phyloP scores from a whole-genome alignment of 2,888 invertebrate genomes.

The Neuroscelio doddi region DNA sequence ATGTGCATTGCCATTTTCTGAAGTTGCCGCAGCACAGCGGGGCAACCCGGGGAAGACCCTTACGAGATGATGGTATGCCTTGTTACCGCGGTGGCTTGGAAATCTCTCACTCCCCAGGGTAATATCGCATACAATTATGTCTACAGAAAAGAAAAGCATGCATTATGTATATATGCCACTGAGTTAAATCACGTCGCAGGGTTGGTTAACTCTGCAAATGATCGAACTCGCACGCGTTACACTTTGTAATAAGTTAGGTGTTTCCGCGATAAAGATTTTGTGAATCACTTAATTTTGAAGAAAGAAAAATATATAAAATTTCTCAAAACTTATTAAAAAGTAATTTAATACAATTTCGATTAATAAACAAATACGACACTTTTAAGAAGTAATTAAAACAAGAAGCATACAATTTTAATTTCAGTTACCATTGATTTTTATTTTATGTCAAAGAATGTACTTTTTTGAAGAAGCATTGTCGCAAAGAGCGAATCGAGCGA shows the following conservation, averaged over 20 bases:
- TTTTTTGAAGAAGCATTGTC: neutral
- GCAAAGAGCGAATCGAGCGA: conserved; percentile 23
- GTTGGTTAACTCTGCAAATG: conserved; percentile 70
- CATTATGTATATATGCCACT: conserved; percentile 65
- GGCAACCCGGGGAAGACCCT: conserved; percentile 23
- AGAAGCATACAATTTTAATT: neutral
- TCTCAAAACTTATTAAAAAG: too few species aligned
- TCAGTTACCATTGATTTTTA: conserved; percentile 2
- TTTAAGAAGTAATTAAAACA: neutral
- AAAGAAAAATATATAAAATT: too few species aligned
- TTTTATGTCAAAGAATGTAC: neutral
- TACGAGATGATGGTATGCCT: conserved; percentile 65
- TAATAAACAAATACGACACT: neutral
- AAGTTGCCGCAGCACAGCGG: conserved; percentile 8
- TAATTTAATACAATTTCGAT: neutral
- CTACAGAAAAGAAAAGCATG: conserved; percentile 62
- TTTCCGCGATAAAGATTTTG: conserved; percentile 22
- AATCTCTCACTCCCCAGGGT: conserved; percentile 64
- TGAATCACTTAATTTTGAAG: neutral
- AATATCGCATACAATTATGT: conserved; percentile 71
- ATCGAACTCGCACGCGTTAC: conserved; percentile 46
- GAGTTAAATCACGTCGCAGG: conserved; percentile 66
- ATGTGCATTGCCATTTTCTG: conserved; percentile 25
- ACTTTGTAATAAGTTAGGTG: conserved; percentile 23
- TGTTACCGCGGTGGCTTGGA: conserved; percentile 65